Percentiles rank a stretch among this genome's conserved stretches.
Evolutionary conservation across 2,888 invertebrate species (phyloP).

Genomic region (Meghimatium bilineatum): DNA sequence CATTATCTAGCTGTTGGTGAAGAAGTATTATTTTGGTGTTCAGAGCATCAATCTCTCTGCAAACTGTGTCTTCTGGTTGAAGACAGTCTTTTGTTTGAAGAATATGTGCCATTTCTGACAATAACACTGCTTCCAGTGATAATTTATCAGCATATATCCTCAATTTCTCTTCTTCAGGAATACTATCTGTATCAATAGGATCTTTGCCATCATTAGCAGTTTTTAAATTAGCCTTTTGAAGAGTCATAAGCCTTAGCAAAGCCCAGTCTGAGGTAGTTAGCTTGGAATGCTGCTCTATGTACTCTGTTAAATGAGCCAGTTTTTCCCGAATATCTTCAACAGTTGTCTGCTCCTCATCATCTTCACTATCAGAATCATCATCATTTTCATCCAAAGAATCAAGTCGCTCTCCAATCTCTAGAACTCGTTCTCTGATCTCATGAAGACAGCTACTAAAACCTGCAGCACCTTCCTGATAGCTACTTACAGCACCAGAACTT

Average conservation of each 20-base stretch:
- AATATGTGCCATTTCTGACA: conserved; percentile 69
- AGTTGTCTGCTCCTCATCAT: conserved; percentile 54
- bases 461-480: conserved; percentile 46
- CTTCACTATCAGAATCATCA: conserved; percentile 66
- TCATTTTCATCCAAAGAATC: conserved; percentile 61
- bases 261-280: conserved; percentile 66
- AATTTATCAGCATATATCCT: conserved; percentile 69
- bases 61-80: conserved; percentile 59
- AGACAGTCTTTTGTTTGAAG: conserved; percentile 62
- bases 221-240: conserved; percentile 55
- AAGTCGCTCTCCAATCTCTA: conserved; percentile 55
- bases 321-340: conserved; percentile 63
- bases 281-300: conserved; percentile 62
- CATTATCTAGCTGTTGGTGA: conserved; percentile 58
- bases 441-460: conserved; percentile 63
- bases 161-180: conserved; percentile 33
- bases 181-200: conserved; percentile 8
- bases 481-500: conserved; percentile 45
- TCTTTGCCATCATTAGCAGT: conserved; percentile 43
- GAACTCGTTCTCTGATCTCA: conserved; percentile 62
- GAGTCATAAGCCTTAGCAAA: conserved; percentile 61
- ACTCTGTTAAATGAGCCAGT: conserved; percentile 60
- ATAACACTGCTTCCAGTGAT: conserved; percentile 69
- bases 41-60: conserved; percentile 66
- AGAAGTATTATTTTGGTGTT: conserved; percentile 55